Evolutionary conservation across 2,888 invertebrate species (phyloP).

Genomic region (Sinelater perroti): DNA sequence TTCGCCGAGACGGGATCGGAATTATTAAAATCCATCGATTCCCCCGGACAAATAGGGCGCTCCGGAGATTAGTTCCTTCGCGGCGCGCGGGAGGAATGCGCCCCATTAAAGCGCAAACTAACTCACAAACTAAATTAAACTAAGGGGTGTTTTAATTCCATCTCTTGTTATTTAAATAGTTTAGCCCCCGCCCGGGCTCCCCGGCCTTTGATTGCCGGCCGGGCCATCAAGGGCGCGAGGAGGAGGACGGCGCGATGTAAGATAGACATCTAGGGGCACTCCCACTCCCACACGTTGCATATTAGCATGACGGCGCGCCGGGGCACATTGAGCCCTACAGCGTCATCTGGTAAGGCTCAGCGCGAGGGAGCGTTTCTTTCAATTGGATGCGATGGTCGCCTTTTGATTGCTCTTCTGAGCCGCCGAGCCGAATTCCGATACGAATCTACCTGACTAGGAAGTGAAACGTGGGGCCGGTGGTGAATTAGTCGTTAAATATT

Average conservation of each 20-base stretch:
- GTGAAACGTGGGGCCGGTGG: too few relatives aligned
- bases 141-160: slow-evolving; percentile 38
- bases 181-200: slow-evolving; percentile 22
- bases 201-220: slow-evolving; percentile 11
- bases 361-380: slow-evolving; percentile 2
- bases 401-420: slow-evolving; percentile 8
- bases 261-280: slow-evolving; percentile 25
- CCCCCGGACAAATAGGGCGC: slow-evolving; percentile 15
- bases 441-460: slow-evolving; percentile 9
- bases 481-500: too few relatives aligned
- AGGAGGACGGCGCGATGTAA: slow-evolving; percentile 22
- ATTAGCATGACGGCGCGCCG: slow-evolving; percentile 16
- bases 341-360: slow-evolving; percentile 19
- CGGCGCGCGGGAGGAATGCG: slow-evolving; percentile 27
- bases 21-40: slow-evolving; percentile 37
- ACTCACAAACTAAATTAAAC: slow-evolving; percentile 38
- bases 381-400: slow-evolving; percentile 8
- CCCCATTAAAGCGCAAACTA: slow-evolving; percentile 35
- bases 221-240: background rate
- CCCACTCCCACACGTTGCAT: slow-evolving; percentile 25
- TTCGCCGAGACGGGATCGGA: slow-evolving; percentile 30
- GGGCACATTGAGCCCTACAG: slow-evolving; percentile 40
- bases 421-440: slow-evolving; percentile 11
- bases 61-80: slow-evolving; percentile 23
- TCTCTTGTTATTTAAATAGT: slow-evolving; percentile 42